Conservation (phyloP, 23 tunicate species). For the Phallusia fumigata region DNA sequence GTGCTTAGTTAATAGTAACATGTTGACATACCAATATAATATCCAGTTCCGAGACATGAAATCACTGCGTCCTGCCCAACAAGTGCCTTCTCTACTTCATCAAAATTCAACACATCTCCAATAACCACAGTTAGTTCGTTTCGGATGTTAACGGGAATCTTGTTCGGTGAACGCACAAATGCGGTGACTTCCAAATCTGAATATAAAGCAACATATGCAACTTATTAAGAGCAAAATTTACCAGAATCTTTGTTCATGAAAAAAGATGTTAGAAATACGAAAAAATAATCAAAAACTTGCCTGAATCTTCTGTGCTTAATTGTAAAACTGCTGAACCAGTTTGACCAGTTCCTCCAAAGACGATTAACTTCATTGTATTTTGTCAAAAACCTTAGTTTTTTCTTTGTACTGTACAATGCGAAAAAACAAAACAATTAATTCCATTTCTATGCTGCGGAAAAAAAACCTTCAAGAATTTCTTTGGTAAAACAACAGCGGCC, state of each 20-base stretch:
- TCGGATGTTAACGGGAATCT: slow-evolving; percentile 29
- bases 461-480: no score
- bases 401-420: no score
- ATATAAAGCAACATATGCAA: neutral
- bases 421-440: no score
- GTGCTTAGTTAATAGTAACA: no score
- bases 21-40: slow-evolving; percentile 25
- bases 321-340: slow-evolving; percentile 55
- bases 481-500: no score
- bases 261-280: no score
- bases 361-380: slow-evolving; percentile 46
- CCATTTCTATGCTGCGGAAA: no score
- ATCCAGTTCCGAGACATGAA: slow-evolving; percentile 67
- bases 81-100: slow-evolving; percentile 62
- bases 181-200: slow-evolving; percentile 49
- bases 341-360: slow-evolving; percentile 77
- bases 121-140: slow-evolving; percentile 22
- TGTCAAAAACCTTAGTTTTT: no score
- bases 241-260: neutral
- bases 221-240: neutral
- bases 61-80: slow-evolving; percentile 71
- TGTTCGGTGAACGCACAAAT: slow-evolving; percentile 43
- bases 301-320: slow-evolving; percentile 41
- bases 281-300: slow-evolving; percentile 24
- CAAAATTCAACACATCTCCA: slow-evolving; percentile 63